Evolutionary conservation across 2,888 invertebrate species (phyloP).

Genomic region (Synergus gifuensis): DNA sequence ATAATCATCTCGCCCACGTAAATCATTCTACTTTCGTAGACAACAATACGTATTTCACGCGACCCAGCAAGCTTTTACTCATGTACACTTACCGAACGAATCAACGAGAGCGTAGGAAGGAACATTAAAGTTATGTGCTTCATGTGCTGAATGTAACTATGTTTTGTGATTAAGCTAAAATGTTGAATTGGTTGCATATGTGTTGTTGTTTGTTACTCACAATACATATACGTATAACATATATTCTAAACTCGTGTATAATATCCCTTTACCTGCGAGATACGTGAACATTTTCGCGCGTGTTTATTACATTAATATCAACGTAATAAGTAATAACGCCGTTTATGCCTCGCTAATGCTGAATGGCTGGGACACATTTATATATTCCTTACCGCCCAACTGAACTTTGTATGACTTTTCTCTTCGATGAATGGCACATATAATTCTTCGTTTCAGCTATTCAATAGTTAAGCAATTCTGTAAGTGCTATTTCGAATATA

Average conservation of each 20-base stretch:
- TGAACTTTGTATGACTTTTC: constrained; percentile 27
- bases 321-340: not conserved
- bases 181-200: not conserved
- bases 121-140: constrained; percentile 21
- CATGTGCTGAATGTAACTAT: not conserved
- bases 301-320: not conserved
- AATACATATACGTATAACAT: not conserved
- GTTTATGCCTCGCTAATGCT: not conserved
- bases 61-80: not conserved
- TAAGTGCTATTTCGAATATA: not conserved
- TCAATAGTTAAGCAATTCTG: not conserved
- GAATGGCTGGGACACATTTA: not conserved
- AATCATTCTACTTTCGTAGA: constrained; percentile 40
- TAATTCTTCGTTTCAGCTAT: not conserved
- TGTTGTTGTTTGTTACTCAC: not conserved
- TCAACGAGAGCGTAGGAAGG: constrained; percentile 32
- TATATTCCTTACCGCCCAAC: not conserved
- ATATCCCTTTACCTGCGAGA: too few relatives aligned
- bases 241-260: not conserved
- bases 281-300: not conserved
- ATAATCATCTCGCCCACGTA: constrained; percentile 34
- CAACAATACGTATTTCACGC: constrained; percentile 40
- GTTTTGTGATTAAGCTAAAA: not conserved
- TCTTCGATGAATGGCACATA: constrained; percentile 11
- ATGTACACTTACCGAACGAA: constrained; percentile 18